Conservation (phyloP, 2,797 vertebrate species). For the Pseudomugil gertrudae region DNA sequence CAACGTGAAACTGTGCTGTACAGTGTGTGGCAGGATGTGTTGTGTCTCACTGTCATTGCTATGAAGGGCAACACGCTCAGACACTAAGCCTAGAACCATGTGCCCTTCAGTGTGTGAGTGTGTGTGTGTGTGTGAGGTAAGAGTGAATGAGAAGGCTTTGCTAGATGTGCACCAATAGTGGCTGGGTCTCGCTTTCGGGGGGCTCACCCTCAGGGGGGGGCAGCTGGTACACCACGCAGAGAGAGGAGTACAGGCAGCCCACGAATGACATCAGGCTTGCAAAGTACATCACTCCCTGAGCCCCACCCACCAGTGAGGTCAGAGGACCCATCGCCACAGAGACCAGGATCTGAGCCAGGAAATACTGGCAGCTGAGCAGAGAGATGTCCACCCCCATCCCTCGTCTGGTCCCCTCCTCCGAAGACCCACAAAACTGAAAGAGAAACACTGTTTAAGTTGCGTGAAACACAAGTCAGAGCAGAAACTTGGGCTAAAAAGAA, state of each 20-base stretch:
- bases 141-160: constrained; percentile 48
- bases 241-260: constrained; percentile 96
- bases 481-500: not conserved
- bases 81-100: constrained; percentile 42
- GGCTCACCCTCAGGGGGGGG: constrained; percentile 85
- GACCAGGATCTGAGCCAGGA: constrained; percentile 96
- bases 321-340: constrained; percentile 95
- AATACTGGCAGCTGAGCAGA: constrained; percentile 98
- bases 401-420: constrained; percentile 86
- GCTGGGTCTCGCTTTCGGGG: constrained; percentile 89
- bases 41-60: constrained; percentile 47
- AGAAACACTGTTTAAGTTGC: constrained; percentile 28
- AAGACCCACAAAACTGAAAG: constrained; percentile 90
- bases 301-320: constrained; percentile 93
- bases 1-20: constrained; percentile 62
- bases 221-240: constrained; percentile 93
- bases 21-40: constrained; percentile 66
- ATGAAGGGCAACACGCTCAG: constrained; percentile 58
- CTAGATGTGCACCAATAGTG: constrained; percentile 87
- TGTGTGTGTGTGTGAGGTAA: constrained; percentile 42
- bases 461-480: not conserved
- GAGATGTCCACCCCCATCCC: constrained; percentile 99
- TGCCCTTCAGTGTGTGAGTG: constrained; percentile 23
- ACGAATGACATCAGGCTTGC: constrained; percentile 95
- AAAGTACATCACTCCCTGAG: constrained; percentile 99